These are phyloP conservation scores for Aquatica leii DNA, from an alignment of 2,888 invertebrate species.

Conservation along the genomic window DNA sequence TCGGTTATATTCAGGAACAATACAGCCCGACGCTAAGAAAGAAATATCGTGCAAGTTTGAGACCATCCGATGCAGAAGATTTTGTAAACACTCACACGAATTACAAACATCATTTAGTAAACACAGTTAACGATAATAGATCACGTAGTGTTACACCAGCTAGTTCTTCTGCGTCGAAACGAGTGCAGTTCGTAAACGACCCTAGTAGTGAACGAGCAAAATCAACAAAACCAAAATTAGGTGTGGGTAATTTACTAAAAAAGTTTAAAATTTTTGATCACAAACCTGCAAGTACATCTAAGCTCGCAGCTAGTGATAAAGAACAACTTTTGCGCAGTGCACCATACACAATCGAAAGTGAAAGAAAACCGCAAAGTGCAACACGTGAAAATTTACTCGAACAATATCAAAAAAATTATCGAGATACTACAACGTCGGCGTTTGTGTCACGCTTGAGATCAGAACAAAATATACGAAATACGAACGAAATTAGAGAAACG, in stretches of 20 bases:
- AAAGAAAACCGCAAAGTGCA: not conserved
- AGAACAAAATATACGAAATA: not conserved
- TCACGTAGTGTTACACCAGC: slow-evolving; percentile 25
- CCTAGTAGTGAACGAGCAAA: not conserved
- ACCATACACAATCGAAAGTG: not conserved
- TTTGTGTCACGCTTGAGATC: not conserved
- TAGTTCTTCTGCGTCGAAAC: slow-evolving; percentile 14
- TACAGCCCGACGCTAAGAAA: slow-evolving; percentile 52
- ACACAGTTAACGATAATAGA: slow-evolving; percentile 23
- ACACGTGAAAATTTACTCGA: not conserved
- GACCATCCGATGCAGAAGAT: not conserved
- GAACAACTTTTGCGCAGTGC: too few relatives aligned
- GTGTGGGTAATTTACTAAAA: slow-evolving; percentile 15
- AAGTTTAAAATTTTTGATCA: slow-evolving; percentile 21
- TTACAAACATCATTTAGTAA: too few relatives aligned
- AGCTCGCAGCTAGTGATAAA: too few relatives aligned
- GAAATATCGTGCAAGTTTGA: slow-evolving; percentile 41
- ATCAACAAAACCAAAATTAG: slow-evolving; percentile 8
- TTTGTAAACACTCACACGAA: not conserved
- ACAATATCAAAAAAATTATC: too few relatives aligned
- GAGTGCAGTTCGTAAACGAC: slow-evolving; percentile 21
- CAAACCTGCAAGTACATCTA: not conserved
- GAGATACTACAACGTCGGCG: not conserved
- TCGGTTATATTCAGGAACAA: slow-evolving; percentile 56
- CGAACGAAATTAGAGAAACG: not conserved